Base-by-base conservation (phyloP, 1,140 invertebrate species). In the Cydia fagiglandana region DNA sequence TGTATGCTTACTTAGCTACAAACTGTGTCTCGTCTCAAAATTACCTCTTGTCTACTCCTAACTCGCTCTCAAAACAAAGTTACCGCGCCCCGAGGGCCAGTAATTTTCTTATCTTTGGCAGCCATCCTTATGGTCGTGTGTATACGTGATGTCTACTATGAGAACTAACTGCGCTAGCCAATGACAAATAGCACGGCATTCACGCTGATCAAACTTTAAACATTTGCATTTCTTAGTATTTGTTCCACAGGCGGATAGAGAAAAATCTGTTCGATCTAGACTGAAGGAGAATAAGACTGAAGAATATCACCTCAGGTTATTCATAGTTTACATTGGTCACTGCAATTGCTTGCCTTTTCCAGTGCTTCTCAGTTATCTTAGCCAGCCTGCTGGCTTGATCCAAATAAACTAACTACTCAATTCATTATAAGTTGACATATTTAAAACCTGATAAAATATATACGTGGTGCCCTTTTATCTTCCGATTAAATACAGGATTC, bases 211-310 rank as follows among this genome's bases (percentile, higher is more conserved):
- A 6, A 64, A 64, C 28, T 24, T 30, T 30, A 64, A 24, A 64
- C 61, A 64, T 53, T 53, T 53, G 50, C 50, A n/a, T 53, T 53
- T n/a, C 50, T 53, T 53, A 53, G 5, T 53, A 53, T n/a, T 9
- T 53, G 15, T 17, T 53, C 50, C n/a, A 53, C 15, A 7, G 50
- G n/a, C 13, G 50, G 50, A 53, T 6, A 7, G 50, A 53, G 50
- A 17, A n/a, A n/a, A 53, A 53, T 45, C 41, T 13, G 41, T 4
- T 45, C 41, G 7, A 45, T 45, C 41, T 45, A 45, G 9, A 45
- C 41, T 45, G 12, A 12, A 45, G 12, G 41, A 45, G 41, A 45
- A 45, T 45, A 45, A 45, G 10, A 45, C 41, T 45, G 41, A 12
- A 4, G 13, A 45, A 45, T 45, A 13, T 45, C 10, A 3, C 10